A percentile compares a stretch with the other conserved stretches of the same genome.
phyloP scores from a whole-genome alignment of 2,888 invertebrate genomes.

The Scaptodrosophila latifasciaeformis region DNA sequence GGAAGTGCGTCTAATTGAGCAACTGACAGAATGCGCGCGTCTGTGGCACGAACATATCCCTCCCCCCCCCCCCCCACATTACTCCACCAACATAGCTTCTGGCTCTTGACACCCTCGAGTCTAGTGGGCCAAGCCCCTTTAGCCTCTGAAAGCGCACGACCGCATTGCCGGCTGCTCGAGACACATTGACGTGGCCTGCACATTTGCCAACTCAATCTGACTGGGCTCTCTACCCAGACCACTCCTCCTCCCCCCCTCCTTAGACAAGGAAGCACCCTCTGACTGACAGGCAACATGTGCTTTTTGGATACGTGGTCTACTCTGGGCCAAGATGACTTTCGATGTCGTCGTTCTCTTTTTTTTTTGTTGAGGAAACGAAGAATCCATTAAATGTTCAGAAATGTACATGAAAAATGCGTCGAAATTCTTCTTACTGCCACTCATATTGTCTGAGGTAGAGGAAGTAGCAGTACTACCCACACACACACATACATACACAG shows the following conservation, averaged over 20 bases:
- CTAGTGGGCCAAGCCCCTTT: too few species aligned
- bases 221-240: too few species aligned
- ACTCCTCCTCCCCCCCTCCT: too few species aligned
- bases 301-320: slow-evolving; percentile 8
- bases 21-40: slow-evolving; percentile 53
- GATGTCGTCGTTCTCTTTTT: not conserved
- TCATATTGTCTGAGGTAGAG: not conserved
- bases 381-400: slow-evolving; percentile 5
- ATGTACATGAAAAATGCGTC: not conserved
- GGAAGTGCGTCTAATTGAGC: slow-evolving; percentile 68
- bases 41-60: slow-evolving; percentile 28
- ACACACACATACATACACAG: slow-evolving; percentile 6
- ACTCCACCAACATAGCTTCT: too few species aligned
- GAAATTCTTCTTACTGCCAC: slow-evolving; percentile 4
- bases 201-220: not conserved
- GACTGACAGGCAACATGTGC: slow-evolving; percentile 55
- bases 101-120: too few species aligned
- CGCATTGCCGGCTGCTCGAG: not conserved
- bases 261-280: not conserved
- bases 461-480: too few species aligned
- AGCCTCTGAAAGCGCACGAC: too few species aligned
- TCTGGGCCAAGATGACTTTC: not conserved
- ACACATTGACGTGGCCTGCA: not conserved
- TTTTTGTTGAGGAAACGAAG: not conserved
- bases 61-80: too few species aligned